Conservation (phyloP, 1,140 invertebrate genomes). For the Lordiphosa clarofinis region DNA sequence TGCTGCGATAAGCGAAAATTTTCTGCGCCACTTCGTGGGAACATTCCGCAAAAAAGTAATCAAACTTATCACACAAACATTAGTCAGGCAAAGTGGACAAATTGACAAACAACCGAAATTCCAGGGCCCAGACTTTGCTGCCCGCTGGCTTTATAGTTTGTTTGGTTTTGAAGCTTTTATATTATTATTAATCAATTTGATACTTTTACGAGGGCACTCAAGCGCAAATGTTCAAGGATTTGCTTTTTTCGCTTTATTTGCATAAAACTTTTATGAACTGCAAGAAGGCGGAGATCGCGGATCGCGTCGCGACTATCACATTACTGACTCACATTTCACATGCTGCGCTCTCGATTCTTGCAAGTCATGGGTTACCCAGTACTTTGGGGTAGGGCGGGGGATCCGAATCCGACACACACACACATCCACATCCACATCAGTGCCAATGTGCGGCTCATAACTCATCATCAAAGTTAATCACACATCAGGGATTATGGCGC, state of each 20-base stretch:
- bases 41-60: conserved; percentile 64
- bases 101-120: conserved; percentile 37
- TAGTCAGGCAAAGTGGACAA: conserved; percentile 72
- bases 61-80: conserved; percentile 76
- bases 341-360: conserved; percentile 59
- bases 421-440: conserved; percentile 43
- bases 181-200: conserved; percentile 79
- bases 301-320: conserved; percentile 62
- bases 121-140: conserved; percentile 21
- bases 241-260: conserved; percentile 62
- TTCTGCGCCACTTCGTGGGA: conserved; percentile 54
- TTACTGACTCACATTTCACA: conserved; percentile 75
- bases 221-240: conserved; percentile 73
- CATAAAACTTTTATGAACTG: conserved; percentile 51
- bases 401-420: conserved; percentile 1
- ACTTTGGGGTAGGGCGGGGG: conserved; percentile 38
- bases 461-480: conserved; percentile 78
- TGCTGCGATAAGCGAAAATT: conserved; percentile 68
- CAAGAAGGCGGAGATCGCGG: conserved; percentile 21
- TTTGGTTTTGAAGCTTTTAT: conserved; percentile 62
- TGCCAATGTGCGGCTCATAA: conserved; percentile 77
- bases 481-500: conserved; percentile 78
- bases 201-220: conserved; percentile 78
- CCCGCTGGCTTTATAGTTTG: conserved; percentile 54
- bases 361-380: conserved; percentile 49